Evolutionary conservation across 2,888 invertebrate genomes (phyloP).

Genomic region (Epirrhoe alternata): DNA sequence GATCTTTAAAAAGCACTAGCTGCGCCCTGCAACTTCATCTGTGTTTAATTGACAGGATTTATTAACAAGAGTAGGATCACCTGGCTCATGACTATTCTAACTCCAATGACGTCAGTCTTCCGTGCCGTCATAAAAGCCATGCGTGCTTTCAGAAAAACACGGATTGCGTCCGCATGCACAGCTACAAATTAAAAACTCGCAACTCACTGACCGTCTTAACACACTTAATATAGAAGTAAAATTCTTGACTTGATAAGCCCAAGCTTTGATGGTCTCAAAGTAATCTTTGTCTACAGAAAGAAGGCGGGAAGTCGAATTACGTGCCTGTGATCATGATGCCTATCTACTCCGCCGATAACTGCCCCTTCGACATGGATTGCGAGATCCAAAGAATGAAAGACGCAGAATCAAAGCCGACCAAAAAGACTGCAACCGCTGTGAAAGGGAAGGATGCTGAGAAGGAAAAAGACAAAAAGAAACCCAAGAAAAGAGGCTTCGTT

Average conservation of each 20-base stretch:
- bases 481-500: conserved; percentile 67
- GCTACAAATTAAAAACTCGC: too few relatives aligned
- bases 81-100: too few relatives aligned
- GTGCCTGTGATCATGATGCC: conserved; percentile 80
- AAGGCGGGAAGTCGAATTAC: conserved; percentile 58
- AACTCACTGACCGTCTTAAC: too few relatives aligned
- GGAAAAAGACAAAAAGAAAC: conserved; percentile 60
- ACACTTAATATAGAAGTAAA: too few relatives aligned
- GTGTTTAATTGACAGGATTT: not conserved
- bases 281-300: conserved; percentile 47
- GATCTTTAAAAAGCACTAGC: not conserved
- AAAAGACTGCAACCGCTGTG: conserved; percentile 47
- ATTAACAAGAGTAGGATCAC: too few relatives aligned
- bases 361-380: conserved; percentile 74
- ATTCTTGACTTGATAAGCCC: not conserved
- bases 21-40: not conserved
- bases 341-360: conserved; percentile 67
- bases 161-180: too few relatives aligned
- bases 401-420: conserved; percentile 51
- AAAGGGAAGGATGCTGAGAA: conserved; percentile 50
- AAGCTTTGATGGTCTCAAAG: not conserved
- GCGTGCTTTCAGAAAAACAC: too few relatives aligned
- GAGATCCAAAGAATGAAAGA: conserved; percentile 65
- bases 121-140: too few relatives aligned
- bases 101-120: too few relatives aligned